Evolutionary conservation across 1,140 invertebrate genomes (phyloP).

Genomic region (Scaptomyza hsui): DNA sequence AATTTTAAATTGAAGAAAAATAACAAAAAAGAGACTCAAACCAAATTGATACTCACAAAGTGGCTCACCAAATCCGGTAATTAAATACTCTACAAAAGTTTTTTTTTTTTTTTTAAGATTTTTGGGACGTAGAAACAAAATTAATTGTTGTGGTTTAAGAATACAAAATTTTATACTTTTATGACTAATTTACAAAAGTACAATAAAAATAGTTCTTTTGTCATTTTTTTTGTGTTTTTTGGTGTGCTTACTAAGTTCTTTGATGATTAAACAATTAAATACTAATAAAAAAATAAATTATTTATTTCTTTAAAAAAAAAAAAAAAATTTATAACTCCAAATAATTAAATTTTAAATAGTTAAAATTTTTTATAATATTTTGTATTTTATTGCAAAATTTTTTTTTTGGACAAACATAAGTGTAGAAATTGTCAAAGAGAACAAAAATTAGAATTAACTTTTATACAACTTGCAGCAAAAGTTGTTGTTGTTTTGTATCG

Average conservation of each 20-base stretch:
- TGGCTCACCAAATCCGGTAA: constrained; percentile 1
- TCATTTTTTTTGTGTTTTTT: no score
- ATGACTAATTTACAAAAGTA: no score
- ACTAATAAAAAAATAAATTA: no score
- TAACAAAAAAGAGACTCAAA: constrained; percentile 22
- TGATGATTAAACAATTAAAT: no score
- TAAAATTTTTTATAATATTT: no score
- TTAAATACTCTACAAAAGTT: constrained; percentile 32
- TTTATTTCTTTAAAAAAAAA: no score
- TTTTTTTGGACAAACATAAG: constrained; percentile 25
- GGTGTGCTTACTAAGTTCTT: no score
- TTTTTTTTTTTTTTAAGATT: neutral
- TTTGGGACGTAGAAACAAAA: no score
- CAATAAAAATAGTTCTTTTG: no score
- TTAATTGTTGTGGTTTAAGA: neutral
- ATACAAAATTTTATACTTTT: no score
- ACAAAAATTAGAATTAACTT: constrained; percentile 53
- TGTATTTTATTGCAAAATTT: neutral
- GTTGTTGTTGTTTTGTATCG: constrained; percentile 23
- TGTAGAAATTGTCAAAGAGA: constrained; percentile 25
- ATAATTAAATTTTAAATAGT: no score
- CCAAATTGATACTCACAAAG: constrained; percentile 25
- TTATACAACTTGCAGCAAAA: constrained; percentile 59
- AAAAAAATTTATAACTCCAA: no score
- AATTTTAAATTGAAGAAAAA: constrained; percentile 68